These are phyloP conservation scores for Gobio occitaniae DNA, from an alignment of 2,797 vertebrate genomes.

Conservation along the genomic window DNA sequence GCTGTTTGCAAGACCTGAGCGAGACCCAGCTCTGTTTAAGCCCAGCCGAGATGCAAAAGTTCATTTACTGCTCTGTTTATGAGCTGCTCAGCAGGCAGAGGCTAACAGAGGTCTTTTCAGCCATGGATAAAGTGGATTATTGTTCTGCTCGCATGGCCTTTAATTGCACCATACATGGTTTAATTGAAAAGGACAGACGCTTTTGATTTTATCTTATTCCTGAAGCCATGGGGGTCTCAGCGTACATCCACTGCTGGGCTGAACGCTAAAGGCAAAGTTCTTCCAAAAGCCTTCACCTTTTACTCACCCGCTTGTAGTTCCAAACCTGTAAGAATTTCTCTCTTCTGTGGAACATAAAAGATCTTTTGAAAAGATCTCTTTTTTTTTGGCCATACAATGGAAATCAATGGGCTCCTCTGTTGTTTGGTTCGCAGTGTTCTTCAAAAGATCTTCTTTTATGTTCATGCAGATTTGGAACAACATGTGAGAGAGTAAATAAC, in stretches of 20 bases:
- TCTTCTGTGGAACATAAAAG: neutral
- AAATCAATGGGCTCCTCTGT: neutral
- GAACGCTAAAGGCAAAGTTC: neutral
- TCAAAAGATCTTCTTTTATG: neutral
- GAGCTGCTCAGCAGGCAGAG: slow-evolving; percentile 43
- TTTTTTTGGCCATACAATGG: neutral
- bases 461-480: neutral
- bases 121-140: slow-evolving; percentile 36
- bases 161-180: slow-evolving; percentile 57
- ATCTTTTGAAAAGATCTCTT: neutral
- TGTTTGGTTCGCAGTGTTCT: neutral
- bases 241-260: neutral
- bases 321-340: neutral
- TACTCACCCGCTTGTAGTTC: neutral
- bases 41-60: slow-evolving; percentile 25
- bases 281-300: neutral
- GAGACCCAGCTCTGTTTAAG: slow-evolving; percentile 1
- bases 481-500: neutral
- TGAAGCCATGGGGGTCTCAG: neutral
- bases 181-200: slow-evolving; percentile 63
- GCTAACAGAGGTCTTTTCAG: slow-evolving; percentile 59
- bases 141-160: slow-evolving; percentile 38
- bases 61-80: slow-evolving; percentile 40
- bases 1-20: neutral
- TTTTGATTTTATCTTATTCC: slow-evolving; percentile 33